These are phyloP conservation scores for Salpingus planirostris DNA, from an alignment of 2,888 invertebrate species.

Conservation along the genomic window DNA sequence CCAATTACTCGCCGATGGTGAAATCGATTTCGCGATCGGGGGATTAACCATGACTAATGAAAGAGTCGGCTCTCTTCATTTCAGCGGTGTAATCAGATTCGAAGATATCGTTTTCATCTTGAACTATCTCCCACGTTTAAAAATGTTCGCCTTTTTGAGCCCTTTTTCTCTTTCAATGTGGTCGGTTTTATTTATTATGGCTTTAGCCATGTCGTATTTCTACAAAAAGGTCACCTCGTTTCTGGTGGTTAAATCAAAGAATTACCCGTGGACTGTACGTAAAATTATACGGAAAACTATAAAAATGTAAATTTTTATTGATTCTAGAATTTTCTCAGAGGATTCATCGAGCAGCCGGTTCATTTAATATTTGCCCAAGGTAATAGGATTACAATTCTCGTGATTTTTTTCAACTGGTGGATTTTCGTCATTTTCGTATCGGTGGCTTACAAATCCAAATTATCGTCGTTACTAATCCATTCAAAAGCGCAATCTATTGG, in stretches of 20 bases:
- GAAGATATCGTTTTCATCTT: constrained; percentile 1
- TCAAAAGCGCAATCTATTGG: no score
- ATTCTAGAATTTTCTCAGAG: no score
- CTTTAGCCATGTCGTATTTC: background rate
- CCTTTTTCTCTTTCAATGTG: background rate
- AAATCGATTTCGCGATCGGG: constrained; percentile 7
- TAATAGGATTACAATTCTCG: no score
- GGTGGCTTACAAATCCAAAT: no score
- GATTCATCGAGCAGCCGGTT: no score
- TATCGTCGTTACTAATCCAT: no score
- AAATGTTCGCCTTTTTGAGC: background rate
- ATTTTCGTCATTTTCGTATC: no score
- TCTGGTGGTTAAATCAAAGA: background rate
- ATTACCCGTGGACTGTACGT: background rate
- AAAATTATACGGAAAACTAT: no score
- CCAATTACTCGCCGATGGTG: background rate
- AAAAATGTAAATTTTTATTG: no score
- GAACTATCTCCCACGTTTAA: background rate
- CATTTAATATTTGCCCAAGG: no score
- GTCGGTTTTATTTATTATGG: background rate
- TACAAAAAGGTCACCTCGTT: background rate
- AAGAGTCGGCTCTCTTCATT: background rate
- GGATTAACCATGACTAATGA: constrained; percentile 1
- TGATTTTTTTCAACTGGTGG: no score
- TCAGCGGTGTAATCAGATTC: constrained; percentile 2